A percentile compares a stretch with the other conserved stretches of the same genome.
Conservation (phyloP, 2,888 invertebrate genomes). For the Diachrysia chrysitis region DNA sequence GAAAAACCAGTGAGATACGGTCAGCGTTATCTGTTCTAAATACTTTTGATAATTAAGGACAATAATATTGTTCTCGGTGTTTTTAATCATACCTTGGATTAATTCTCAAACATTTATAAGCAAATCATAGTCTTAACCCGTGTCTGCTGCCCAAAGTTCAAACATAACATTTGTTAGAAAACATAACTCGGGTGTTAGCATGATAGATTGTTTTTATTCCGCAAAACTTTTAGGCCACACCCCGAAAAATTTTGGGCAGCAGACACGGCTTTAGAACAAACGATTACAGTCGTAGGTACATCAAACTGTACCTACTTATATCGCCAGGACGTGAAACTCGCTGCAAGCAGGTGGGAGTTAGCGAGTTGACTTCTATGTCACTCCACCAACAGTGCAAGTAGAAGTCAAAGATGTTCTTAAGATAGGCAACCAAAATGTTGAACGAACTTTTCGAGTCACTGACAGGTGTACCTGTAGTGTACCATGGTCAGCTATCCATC, state of each 20-base stretch:
- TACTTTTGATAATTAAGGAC: neutral
- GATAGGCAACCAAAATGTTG: too few relatives aligned
- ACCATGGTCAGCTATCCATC: neutral
- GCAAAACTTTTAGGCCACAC: too few relatives aligned
- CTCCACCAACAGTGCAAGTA: neutral
- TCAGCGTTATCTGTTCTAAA: neutral
- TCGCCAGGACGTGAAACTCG: neutral
- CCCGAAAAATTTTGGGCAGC: too few relatives aligned
- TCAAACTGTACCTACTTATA: neutral
- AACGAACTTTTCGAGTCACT: neutral
- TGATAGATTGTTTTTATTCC: too few relatives aligned
- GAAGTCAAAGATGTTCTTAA: neutral
- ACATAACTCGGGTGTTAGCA: too few relatives aligned
- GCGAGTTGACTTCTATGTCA: neutral
- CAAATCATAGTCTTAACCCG: neutral
- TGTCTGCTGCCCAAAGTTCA: too few relatives aligned
- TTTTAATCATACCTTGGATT: neutral
- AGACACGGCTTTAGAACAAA: too few relatives aligned
- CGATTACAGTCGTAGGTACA: too few relatives aligned
- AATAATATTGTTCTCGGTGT: constrained; percentile 1
- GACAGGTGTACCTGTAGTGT: neutral
- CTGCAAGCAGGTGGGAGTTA: neutral
- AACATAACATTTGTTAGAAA: too few relatives aligned
- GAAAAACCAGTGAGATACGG: neutral
- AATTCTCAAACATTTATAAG: too few relatives aligned